These are phyloP conservation scores for Nasonia vitripennis DNA, from an alignment of 1,140 invertebrate species.

Conservation along the genomic window DNA sequence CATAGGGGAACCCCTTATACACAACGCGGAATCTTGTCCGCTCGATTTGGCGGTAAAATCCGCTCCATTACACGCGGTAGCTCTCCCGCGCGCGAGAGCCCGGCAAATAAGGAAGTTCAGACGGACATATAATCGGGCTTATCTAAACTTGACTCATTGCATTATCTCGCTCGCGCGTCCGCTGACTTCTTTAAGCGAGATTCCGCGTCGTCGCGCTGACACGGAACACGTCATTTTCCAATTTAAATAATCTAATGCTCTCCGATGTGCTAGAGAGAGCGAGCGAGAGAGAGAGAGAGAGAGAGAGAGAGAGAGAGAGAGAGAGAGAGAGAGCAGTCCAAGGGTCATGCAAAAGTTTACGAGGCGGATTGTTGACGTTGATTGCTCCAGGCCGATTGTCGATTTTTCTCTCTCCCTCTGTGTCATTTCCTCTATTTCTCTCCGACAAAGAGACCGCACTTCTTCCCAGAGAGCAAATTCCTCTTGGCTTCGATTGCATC, in stretches of 20 bases:
- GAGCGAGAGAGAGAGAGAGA: slow-evolving; percentile 13
- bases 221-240: slow-evolving; percentile 42
- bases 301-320: neutral
- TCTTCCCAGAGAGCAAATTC: neutral
- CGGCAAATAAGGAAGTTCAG: slow-evolving; percentile 39
- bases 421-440: neutral
- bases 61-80: neutral
- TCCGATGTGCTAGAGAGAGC: neutral
- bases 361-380: slow-evolving; percentile 17
- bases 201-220: neutral
- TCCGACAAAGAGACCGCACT: neutral
- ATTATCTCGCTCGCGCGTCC: slow-evolving; percentile 13
- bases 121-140: slow-evolving; percentile 32
- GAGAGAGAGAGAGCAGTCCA: neutral
- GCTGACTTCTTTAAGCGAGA: slow-evolving; percentile 10
- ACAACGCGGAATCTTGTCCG: too few relatives aligned
- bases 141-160: slow-evolving; percentile 48
- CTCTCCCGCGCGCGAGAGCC: too few relatives aligned
- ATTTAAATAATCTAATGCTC: slow-evolving; percentile 40
- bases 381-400: neutral
- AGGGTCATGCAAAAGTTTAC: slow-evolving; percentile 17
- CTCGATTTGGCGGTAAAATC: slow-evolving; percentile 15
- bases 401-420: neutral
- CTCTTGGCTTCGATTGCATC: neutral
- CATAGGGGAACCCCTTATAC: too few relatives aligned